phyloP scores from a whole-genome alignment of 2,113 vertebrate species.

The Paradoxurus hermaphroditus region DNA sequence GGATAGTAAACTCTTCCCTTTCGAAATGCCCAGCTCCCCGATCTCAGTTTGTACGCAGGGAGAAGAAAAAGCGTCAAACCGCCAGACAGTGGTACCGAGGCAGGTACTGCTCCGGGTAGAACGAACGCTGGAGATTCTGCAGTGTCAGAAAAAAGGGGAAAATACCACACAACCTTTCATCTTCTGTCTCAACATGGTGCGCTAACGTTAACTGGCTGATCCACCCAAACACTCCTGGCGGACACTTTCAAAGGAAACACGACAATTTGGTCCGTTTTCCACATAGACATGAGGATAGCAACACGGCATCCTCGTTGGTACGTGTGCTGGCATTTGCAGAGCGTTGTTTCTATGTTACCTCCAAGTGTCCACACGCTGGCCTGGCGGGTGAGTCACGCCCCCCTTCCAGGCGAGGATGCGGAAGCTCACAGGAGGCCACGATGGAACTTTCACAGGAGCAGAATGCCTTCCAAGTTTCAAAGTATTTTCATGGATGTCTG shows the following conservation, averaged over 20 bases:
- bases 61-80: not conserved
- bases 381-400: not conserved
- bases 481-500: not conserved
- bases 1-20: not conserved
- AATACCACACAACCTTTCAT: not conserved
- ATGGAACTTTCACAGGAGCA: accelerated
- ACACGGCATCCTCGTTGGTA: accelerated
- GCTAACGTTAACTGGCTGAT: not conserved
- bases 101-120: not conserved
- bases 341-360: accelerated
- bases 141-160: not conserved
- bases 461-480: not conserved
- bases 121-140: not conserved
- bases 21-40: not conserved
- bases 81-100: not conserved
- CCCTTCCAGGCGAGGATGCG: not conserved
- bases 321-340: not conserved
- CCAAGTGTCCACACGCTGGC: accelerated
- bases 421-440: accelerated
- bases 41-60: not conserved
- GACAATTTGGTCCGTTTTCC: not conserved
- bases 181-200: not conserved
- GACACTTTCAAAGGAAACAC: not conserved
- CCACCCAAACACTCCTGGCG: not conserved
- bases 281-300: not conserved